Percentiles rank a stretch among this genome's conserved stretches.
Conservation (phyloP, 1,140 invertebrate genomes). For the Macrobrachium rosenbergii region DNA sequence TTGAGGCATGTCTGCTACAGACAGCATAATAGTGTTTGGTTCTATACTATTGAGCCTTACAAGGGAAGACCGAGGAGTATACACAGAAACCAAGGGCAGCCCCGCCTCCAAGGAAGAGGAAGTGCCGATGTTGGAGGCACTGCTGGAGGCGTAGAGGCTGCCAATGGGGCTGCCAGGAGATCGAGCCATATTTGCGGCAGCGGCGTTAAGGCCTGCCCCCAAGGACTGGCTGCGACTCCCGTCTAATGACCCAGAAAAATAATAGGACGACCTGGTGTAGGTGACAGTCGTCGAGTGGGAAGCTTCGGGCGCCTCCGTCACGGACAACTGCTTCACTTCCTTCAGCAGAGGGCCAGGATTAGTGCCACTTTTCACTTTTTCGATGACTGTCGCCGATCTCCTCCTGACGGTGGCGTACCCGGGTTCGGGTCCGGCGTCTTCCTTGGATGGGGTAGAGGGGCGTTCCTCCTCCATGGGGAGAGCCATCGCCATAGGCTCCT, state of each 20-base stretch:
- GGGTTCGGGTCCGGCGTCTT: slow-evolving; percentile 36
- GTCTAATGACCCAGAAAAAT: slow-evolving; percentile 62
- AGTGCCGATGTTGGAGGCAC: slow-evolving; percentile 59
- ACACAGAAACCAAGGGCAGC: slow-evolving; percentile 64
- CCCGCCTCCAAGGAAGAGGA: slow-evolving; percentile 65
- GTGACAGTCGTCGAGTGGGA: slow-evolving; percentile 61
- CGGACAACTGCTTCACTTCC: slow-evolving; percentile 60
- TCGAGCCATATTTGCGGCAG: slow-evolving; percentile 38
- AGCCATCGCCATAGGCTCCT: slow-evolving; percentile 54
- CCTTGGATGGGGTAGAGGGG: slow-evolving; percentile 41
- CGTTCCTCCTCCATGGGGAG: slow-evolving; percentile 56
- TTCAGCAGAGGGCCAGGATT: slow-evolving; percentile 54
- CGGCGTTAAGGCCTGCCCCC: slow-evolving; percentile 63
- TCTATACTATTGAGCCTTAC: slow-evolving; percentile 68
- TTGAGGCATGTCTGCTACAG: slow-evolving; percentile 67
- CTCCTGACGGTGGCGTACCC: slow-evolving; percentile 61
- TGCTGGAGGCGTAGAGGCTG: slow-evolving; percentile 60
- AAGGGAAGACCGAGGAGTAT: slow-evolving; percentile 63
- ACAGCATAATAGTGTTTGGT: slow-evolving; percentile 68
- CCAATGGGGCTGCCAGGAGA: slow-evolving; percentile 52
- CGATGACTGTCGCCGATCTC: slow-evolving; percentile 62
- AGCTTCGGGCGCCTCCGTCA: slow-evolving; percentile 51
- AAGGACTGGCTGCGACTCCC: slow-evolving; percentile 63
- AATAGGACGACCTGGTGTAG: slow-evolving; percentile 64
- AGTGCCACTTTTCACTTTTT: slow-evolving; percentile 54